Evolutionary conservation across 2,797 vertebrate species (phyloP), one percentile per base, ranked within the genome.

Genomic region (Cynodonichthys magdalenae): DNA sequence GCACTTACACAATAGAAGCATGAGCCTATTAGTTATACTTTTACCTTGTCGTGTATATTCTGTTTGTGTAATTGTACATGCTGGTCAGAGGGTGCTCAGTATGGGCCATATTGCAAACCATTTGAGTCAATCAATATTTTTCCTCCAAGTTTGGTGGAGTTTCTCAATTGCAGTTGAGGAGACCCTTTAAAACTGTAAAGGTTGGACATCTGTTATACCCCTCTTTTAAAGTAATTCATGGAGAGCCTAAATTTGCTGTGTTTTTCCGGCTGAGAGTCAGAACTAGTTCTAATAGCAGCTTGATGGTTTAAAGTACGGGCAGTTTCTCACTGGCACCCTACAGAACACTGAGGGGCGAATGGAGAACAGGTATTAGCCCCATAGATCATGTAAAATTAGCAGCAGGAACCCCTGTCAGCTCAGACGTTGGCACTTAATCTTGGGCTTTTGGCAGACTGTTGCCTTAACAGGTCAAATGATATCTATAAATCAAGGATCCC

Each of bases 381-480:
- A 94, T 94, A 92, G 89, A 94, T 94, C 93, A 94, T 91, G 82
- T 92, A 91, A 93, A 93, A 93, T 94, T 94, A 93, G 92, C 93
- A 93, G 91, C 90, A 93, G 88, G 89, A 90, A 87, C 81, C 64
- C 68, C 87, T 92, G 92, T 93, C 92, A 93, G 88, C 85, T 52
- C 79, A 77, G 91, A 92, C 90, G 87, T 86, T 87, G 88, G 83
- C 92, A 92, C 90, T 94, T 93, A 91, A 94, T 94, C 93, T 94
- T 94, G 89, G 91, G 89, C 90, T 92, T 92, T 92, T 93, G 93
- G 90, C 93, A 92, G 91, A 92, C 91, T 93, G 92, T 94, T 92
- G 92, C 93, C 89, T 94, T 93, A 93, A 93, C 92, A 82, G 93
- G 94, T 93, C 93, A 94, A 94, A 92, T 93, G 92, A 92, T 89